Percentiles rank a stretch among this genome's conserved stretches.
These are phyloP conservation scores for Drosophila neotestacea DNA, from an alignment of 2,888 invertebrate genomes.

Conservation along the genomic window DNA sequence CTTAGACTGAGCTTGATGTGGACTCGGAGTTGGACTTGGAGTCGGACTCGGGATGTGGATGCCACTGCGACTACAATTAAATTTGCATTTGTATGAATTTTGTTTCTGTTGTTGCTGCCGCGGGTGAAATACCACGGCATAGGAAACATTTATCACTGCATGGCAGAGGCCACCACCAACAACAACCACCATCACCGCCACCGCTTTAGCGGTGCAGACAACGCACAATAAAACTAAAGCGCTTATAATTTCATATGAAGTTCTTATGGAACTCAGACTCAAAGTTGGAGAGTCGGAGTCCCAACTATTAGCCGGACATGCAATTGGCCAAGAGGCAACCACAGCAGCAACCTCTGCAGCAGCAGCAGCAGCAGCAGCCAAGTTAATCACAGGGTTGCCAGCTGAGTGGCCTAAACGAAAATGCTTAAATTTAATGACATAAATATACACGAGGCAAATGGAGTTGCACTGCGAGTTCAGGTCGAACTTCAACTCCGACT, in stretches of 20 bases:
- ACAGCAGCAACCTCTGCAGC: conserved; percentile 46
- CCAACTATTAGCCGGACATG: conserved; percentile 77
- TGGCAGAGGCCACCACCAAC: conserved; percentile 42
- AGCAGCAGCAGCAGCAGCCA: conserved; percentile 60
- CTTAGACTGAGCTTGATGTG: conserved; percentile 58
- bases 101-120: conserved; percentile 56
- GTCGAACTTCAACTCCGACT: conserved; percentile 16
- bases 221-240: conserved; percentile 83
- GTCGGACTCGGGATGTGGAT: conserved; percentile 34
- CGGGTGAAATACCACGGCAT: conserved; percentile 79
- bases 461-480: conserved; percentile 38
- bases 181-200: conserved; percentile 49
- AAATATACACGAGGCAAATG: conserved; percentile 75
- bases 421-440: conserved; percentile 85
- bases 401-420: conserved; percentile 83
- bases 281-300: conserved; percentile 28
- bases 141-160: conserved; percentile 85
- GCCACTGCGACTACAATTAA: conserved; percentile 83
- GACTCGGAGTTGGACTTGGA: conserved; percentile 38
- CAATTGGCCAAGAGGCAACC: conserved; percentile 66
- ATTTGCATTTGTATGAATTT: conserved; percentile 85
- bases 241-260: conserved; percentile 83
- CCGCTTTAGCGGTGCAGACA: conserved; percentile 48
- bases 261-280: conserved; percentile 60
- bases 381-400: conserved; percentile 82